Evolutionary conservation across 2,888 invertebrate genomes (phyloP), one percentile per base, ranked within the genome.

Genomic region (Drosophila engyochracea): DNA sequence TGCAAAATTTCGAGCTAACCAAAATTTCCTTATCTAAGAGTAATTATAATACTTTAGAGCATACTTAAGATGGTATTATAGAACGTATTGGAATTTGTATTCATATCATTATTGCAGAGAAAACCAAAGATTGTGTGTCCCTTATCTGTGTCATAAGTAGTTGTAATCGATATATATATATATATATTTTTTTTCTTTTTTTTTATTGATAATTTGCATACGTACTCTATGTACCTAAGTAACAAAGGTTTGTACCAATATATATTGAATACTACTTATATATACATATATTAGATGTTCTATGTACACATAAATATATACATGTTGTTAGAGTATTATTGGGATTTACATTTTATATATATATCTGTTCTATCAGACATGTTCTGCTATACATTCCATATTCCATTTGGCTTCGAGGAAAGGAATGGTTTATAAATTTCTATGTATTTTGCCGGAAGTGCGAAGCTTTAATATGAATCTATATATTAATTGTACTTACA

Each of bases 211-310:
- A 49, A 41, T 41, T 33, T 30, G n/a, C 44, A 68, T 69, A 81
- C 54, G 60, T 69, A 74, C 67, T 70, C 41, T 33, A 61, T 59
- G 76, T 81, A 76, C 75, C 76, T 76, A 70, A 78, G 44, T 68
- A 37, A 51, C 33, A 62, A 54, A 52, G 63, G 53, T 59, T 54
- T 79, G 66, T 76, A 62, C 63, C 70, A 65, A 65, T 30, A 39
- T 19, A 35, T 19, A 51, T 61, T 19, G 25, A 28, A 61, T n/a
- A 31, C 64, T 53, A 30, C 33, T 70, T 37, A 73, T 59, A 49
- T 39, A 31, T 39, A 31, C 1, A 9, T 31, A 54, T 51, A 74
- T 35, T 39, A 64, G 7, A 49, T 53, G 68, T 10, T 31, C 22
- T 47, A 67, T 37, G 64, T 47, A 61, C 55, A 58, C 58, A 51